A percentile compares a stretch with the other conserved stretches of the same genome.
Conservation (phyloP, 2,888 invertebrate genomes). For the Hypomecis atomaria region DNA sequence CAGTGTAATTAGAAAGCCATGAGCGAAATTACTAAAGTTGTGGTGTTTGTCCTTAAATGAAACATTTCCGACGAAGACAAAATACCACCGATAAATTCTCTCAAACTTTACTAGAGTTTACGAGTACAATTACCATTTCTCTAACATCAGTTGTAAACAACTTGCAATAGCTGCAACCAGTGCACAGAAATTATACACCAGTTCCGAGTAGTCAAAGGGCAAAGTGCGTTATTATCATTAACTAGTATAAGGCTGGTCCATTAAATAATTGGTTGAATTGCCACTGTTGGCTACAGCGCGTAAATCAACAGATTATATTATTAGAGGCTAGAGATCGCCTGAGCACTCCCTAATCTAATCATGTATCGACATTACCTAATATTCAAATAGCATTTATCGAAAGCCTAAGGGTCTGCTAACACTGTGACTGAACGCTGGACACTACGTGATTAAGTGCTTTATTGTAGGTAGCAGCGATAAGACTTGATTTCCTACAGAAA, state of each 20-base stretch:
- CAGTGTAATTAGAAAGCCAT: too few relatives aligned
- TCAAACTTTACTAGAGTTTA: too few relatives aligned
- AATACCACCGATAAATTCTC: too few relatives aligned
- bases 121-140: constrained; percentile 16
- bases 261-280: constrained; percentile 44
- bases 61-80: too few relatives aligned
- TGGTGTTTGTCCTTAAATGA: too few relatives aligned
- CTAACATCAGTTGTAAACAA: constrained; percentile 13
- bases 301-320: constrained; percentile 44
- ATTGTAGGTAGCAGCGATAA: too few relatives aligned
- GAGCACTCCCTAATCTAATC: constrained; percentile 47
- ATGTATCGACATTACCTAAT: constrained; percentile 59
- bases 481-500: too few relatives aligned
- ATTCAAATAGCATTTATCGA: constrained; percentile 57
- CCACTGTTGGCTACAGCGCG: constrained; percentile 35
- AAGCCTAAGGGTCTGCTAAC: constrained; percentile 42
- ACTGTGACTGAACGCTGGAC: too few relatives aligned
- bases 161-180: constrained; percentile 22
- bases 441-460: too few relatives aligned
- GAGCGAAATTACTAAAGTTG: too few relatives aligned
- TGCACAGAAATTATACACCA: constrained; percentile 25
- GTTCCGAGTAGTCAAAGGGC: constrained; percentile 38
- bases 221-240: constrained; percentile 38
- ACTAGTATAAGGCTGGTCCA: constrained; percentile 34
- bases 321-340: constrained; percentile 33